A percentile compares a stretch with the other conserved stretches of the same genome.
Evolutionary conservation across 2,797 vertebrate species (phyloP).

Genomic region (Diplodus sargus): DNA sequence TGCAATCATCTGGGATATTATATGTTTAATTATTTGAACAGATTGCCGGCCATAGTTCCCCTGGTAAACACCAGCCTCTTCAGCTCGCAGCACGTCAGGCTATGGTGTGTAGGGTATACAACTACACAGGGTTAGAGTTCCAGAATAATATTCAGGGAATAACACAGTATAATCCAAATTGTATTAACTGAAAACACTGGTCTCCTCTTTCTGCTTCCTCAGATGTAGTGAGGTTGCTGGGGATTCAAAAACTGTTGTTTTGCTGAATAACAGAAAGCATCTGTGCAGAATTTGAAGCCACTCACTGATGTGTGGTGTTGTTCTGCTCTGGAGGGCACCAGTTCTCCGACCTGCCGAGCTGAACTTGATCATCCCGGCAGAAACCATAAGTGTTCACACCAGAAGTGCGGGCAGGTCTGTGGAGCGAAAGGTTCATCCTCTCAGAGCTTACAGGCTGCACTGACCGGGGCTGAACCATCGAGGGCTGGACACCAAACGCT

Average conservation of each 20-base stretch:
- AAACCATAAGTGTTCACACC: neutral
- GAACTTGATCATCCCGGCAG: neutral
- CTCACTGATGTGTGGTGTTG: constrained; percentile 54
- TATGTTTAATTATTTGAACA: too few relatives aligned
- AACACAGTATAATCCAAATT: neutral
- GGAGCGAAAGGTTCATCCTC: constrained; percentile 3
- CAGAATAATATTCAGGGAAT: too few relatives aligned
- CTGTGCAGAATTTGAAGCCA: neutral
- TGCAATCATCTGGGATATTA: too few relatives aligned
- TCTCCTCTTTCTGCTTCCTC: neutral
- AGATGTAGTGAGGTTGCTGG: too few relatives aligned
- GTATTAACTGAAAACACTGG: neutral
- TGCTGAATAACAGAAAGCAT: neutral
- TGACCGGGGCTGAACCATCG: neutral
- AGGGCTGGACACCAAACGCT: neutral
- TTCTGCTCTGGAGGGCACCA: neutral
- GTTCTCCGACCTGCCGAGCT: neutral
- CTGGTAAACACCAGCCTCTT: too few relatives aligned
- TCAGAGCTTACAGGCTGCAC: neutral
- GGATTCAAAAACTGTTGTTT: neutral
- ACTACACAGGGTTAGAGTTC: too few relatives aligned
- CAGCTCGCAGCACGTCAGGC: too few relatives aligned
- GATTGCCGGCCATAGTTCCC: too few relatives aligned
- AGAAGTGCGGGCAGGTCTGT: neutral
- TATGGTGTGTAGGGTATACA: too few relatives aligned